phyloP scores from a whole-genome alignment of 2,797 vertebrate species.

The Pseudopleuronectes americanus region DNA sequence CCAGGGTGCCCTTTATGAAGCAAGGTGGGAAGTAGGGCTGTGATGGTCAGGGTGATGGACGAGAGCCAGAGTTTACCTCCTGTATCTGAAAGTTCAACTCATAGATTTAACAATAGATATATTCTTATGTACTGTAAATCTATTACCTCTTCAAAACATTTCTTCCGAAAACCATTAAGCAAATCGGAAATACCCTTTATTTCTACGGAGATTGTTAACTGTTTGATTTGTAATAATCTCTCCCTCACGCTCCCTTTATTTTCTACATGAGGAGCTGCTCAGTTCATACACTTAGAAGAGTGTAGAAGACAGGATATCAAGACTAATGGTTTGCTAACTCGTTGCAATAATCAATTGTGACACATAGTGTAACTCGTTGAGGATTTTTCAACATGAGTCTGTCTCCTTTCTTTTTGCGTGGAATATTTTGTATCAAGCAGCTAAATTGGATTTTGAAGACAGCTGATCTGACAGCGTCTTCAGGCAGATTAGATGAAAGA shows the following conservation, averaged over 20 bases:
- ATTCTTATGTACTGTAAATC: not conserved
- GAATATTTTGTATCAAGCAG: slow-evolving; percentile 37
- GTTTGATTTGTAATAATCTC: not conserved
- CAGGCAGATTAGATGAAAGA: slow-evolving; percentile 56
- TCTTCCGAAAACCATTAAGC: no score
- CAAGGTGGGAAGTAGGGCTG: not conserved
- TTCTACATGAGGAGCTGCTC: not conserved
- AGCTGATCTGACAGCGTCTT: slow-evolving; percentile 51
- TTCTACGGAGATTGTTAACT: not conserved
- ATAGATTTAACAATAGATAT: not conserved
- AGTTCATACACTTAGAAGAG: not conserved
- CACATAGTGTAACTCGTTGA: not conserved
- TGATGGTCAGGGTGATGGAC: not conserved
- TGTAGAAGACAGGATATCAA: not conserved
- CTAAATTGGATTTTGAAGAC: slow-evolving; percentile 57
- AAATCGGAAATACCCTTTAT: not conserved
- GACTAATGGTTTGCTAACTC: not conserved
- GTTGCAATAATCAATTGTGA: not conserved
- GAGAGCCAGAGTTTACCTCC: not conserved
- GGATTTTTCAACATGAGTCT: slow-evolving; percentile 3
- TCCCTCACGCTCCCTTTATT: not conserved
- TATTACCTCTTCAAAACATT: not conserved
- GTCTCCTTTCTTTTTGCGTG: slow-evolving; percentile 17
- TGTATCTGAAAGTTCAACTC: not conserved
- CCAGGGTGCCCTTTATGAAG: not conserved